These are phyloP conservation scores for Leptinotarsa tumamoca DNA, from an alignment of 2,888 invertebrate genomes.

Conservation along the genomic window DNA sequence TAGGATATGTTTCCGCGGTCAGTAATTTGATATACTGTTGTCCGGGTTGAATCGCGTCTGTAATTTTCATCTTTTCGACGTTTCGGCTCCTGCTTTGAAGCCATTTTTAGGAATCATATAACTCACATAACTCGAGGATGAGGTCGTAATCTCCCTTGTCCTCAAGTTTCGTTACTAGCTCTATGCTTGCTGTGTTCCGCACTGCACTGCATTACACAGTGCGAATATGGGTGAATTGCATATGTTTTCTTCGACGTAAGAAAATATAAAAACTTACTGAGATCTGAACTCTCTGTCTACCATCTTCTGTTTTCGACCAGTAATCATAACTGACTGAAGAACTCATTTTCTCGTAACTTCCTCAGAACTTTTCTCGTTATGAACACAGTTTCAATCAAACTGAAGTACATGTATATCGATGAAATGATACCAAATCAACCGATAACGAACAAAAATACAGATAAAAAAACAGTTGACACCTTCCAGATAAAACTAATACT, in stretches of 20 bases:
- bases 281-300: constrained; percentile 2
- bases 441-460: neutral
- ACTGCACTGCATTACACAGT: too few species aligned
- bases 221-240: neutral
- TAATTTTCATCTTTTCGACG: too few species aligned
- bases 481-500: too few species aligned
- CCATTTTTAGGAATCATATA: too few species aligned
- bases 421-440: neutral
- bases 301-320: neutral
- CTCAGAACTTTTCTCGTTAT: neutral
- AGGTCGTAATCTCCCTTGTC: too few species aligned
- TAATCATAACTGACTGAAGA: neutral
- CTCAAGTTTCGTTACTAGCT: too few species aligned
- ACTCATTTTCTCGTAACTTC: neutral
- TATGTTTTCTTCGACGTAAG: neutral
- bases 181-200: too few species aligned
- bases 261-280: neutral
- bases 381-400: neutral
- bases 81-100: too few species aligned
- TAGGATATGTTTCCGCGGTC: too few species aligned
- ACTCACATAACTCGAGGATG: too few species aligned
- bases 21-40: too few species aligned
- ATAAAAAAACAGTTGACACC: neutral
- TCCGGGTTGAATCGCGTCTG: too few species aligned
- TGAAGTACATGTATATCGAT: neutral